These are phyloP conservation scores for Alloscopus bannaensis DNA, from an alignment of 2,888 invertebrate genomes.

Conservation along the genomic window DNA sequence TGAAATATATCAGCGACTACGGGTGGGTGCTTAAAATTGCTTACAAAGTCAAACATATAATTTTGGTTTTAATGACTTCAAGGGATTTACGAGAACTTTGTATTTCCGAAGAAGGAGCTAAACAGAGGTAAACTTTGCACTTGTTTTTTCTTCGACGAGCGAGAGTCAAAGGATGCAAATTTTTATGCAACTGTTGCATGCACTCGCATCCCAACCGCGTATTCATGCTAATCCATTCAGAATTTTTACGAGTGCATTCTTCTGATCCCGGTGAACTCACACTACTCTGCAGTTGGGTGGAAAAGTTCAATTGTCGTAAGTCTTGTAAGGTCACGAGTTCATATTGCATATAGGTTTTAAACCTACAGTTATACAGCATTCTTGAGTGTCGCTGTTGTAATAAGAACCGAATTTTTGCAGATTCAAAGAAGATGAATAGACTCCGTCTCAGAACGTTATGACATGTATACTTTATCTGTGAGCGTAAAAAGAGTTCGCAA, in stretches of 20 bases:
- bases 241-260: conserved; percentile 5
- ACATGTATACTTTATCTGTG: too few species aligned
- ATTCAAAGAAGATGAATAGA: conserved; percentile 31
- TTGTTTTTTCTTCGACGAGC: background rate
- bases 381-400: too few species aligned
- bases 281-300: too few species aligned
- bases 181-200: background rate
- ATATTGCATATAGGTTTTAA: too few species aligned
- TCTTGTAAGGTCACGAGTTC: conserved; percentile 2
- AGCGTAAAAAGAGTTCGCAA: too few species aligned
- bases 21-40: conserved; percentile 8
- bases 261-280: conserved; percentile 1
- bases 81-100: conserved; percentile 24
- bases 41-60: conserved; percentile 9
- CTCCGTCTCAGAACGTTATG: too few species aligned
- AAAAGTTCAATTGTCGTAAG: conserved; percentile 24
- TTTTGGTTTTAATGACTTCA: conserved; percentile 25
- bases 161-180: background rate
- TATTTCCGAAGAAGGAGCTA: too few species aligned
- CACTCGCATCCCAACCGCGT: background rate
- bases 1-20: background rate
- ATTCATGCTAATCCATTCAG: conserved; percentile 2
- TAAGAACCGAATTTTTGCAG: too few species aligned
- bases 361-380: too few species aligned
- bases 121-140: background rate